phyloP scores from a whole-genome alignment of 2,888 invertebrate genomes.

The Hydraecia micacea region DNA sequence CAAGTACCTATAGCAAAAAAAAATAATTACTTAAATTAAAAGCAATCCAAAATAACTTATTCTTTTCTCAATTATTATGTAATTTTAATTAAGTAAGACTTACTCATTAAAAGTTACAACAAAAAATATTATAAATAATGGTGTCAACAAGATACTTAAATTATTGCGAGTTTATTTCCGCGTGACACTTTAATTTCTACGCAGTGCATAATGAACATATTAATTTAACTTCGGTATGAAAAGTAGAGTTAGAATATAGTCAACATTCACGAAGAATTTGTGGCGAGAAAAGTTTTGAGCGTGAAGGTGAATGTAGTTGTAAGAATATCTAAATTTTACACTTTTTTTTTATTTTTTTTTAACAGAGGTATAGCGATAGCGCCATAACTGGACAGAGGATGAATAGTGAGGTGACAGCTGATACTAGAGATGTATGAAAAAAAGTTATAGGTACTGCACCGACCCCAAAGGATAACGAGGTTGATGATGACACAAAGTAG shows the following conservation, averaged over 20 bases:
- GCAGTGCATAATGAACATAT: background rate
- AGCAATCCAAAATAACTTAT: background rate
- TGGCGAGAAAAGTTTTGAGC: background rate
- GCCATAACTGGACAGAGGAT: too few species aligned
- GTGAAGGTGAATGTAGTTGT: background rate
- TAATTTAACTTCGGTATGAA: background rate
- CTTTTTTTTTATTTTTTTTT: too few species aligned
- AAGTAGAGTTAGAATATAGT: background rate
- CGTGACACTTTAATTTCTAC: constrained; percentile 26
- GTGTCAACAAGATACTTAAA: constrained; percentile 12
- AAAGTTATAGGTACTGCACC: too few species aligned
- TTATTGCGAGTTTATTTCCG: constrained; percentile 27
- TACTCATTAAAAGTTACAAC: constrained; percentile 9
- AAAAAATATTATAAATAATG: background rate
- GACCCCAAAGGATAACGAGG: background rate
- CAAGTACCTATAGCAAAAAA: background rate
- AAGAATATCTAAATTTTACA: background rate
- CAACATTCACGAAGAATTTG: background rate
- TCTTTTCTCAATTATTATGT: constrained; percentile 12
- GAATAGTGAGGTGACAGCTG: background rate
- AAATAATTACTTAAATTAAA: background rate
- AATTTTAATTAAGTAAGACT: constrained; percentile 12
- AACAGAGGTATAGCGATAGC: background rate
- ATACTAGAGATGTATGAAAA: background rate
- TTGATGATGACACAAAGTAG: background rate